Evolutionary conservation across 1,140 invertebrate species (phyloP).

Genomic region (Heliothis virescens): DNA sequence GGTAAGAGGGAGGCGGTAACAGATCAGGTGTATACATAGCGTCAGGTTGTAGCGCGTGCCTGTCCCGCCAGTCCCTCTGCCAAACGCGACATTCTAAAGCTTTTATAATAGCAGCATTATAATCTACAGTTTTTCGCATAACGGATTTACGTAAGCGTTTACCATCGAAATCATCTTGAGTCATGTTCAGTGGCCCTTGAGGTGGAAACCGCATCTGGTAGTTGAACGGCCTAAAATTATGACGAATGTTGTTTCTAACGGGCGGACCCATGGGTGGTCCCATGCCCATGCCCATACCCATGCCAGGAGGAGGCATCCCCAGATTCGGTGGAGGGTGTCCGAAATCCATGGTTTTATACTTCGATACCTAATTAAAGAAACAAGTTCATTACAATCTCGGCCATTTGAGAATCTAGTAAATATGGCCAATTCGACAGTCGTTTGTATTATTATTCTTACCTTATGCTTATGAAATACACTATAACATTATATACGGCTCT

Average conservation of each 20-base stretch:
- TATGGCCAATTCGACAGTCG: slow-evolving; percentile 43
- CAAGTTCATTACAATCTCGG: slow-evolving; percentile 61
- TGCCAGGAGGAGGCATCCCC: slow-evolving; percentile 80
- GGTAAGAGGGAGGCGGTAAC: slow-evolving; percentile 94
- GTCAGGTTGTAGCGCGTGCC: slow-evolving; percentile 95
- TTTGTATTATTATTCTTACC: slow-evolving; percentile 67
- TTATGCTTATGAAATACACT: slow-evolving; percentile 70
- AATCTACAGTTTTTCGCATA: slow-evolving; percentile 99
- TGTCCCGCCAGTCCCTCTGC: slow-evolving; percentile 96
- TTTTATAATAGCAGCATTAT: slow-evolving; percentile 98
- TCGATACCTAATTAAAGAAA: slow-evolving; percentile 84
- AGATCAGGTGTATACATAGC: slow-evolving; percentile 95
- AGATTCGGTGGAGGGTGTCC: slow-evolving; percentile 83
- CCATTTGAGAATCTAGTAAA: slow-evolving; percentile 39
- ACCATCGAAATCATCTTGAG: slow-evolving; percentile 96
- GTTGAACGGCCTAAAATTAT: slow-evolving; percentile 86
- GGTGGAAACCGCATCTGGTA: slow-evolving; percentile 86
- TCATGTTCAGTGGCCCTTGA: slow-evolving; percentile 88
- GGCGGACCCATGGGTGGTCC: slow-evolving; percentile 71
- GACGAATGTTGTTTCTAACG: slow-evolving; percentile 78
- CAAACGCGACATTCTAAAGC: slow-evolving; percentile 96
- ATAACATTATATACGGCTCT: slow-evolving; percentile 74
- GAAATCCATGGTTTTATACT: slow-evolving; percentile 82
- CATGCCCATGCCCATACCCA: slow-evolving; percentile 55
- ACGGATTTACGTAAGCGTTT: slow-evolving; percentile 98